Evolutionary conservation across 2,797 vertebrate genomes (phyloP).

Genomic region (Pangasius larnaudii): DNA sequence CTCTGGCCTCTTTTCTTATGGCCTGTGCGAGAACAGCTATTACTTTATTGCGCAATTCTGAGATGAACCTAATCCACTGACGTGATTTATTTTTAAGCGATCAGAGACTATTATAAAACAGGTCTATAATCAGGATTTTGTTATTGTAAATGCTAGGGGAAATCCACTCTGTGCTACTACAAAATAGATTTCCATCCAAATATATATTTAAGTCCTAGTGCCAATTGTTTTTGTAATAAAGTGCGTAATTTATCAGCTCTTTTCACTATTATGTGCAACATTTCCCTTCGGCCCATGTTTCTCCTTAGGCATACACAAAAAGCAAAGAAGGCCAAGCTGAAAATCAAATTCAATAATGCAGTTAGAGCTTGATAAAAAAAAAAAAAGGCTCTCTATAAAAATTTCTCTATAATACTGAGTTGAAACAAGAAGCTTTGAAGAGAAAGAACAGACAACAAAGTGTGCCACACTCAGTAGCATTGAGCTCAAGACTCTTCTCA

Average conservation of each 20-base stretch:
- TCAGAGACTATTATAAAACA: neutral
- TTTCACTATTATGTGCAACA: neutral
- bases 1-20: conserved; percentile 20
- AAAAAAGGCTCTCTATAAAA: neutral
- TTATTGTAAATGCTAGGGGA: neutral
- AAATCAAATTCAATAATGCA: neutral
- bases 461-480: neutral
- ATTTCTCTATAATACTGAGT: neutral
- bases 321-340: neutral
- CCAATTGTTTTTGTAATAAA: conserved; percentile 7
- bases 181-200: neutral
- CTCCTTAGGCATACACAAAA: neutral
- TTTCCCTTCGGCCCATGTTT: neutral
- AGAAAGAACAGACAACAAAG: neutral
- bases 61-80: neutral
- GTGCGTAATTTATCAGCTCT: neutral
- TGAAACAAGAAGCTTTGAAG: neutral
- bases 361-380: neutral
- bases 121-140: neutral
- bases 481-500: neutral
- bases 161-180: neutral
- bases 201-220: neutral
- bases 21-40: conserved; percentile 19
- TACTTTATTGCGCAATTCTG: neutral
- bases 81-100: conserved; percentile 11